A percentile compares a stretch with the other conserved stretches of the same genome.
Evolutionary conservation across 2,113 vertebrate genomes (phyloP).

Genomic region (Pygathrix nemaeus): DNA sequence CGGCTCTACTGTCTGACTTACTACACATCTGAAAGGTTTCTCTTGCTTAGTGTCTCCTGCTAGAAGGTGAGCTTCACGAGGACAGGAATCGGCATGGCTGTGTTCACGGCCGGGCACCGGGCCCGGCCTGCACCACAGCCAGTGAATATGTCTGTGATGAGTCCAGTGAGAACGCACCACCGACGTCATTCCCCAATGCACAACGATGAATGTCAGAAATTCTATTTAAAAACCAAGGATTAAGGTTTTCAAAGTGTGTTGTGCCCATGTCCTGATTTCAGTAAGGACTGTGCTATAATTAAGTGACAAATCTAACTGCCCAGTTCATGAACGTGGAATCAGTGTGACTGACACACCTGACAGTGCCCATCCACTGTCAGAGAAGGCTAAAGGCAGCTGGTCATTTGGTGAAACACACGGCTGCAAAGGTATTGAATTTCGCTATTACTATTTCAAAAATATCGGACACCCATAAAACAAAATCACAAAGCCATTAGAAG

Average conservation of each 20-base stretch:
- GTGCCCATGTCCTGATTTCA: background rate
- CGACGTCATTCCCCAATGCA: background rate
- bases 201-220: background rate
- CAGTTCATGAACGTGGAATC: background rate
- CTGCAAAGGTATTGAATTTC: background rate
- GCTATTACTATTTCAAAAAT: background rate
- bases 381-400: background rate
- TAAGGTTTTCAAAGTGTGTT: background rate
- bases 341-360: background rate
- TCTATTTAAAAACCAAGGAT: background rate
- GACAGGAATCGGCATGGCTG: no score
- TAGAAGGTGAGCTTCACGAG: background rate
- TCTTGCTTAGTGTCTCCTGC: background rate
- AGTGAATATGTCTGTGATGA: rapidly evolving
- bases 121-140: background rate
- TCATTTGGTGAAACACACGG: background rate
- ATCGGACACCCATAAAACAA: background rate
- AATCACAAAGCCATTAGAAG: background rate
- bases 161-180: rapidly evolving
- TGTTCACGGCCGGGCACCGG: rapidly evolving
- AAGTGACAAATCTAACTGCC: background rate
- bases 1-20: rapidly evolving
- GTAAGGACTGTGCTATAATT: rapidly evolving
- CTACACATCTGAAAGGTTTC: background rate
- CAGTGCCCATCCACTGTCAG: rapidly evolving